Percentiles rank a stretch among this genome's conserved stretches.
Evolutionary conservation across 2,888 invertebrate genomes (phyloP).

Genomic region (Xiphydria camelus): DNA sequence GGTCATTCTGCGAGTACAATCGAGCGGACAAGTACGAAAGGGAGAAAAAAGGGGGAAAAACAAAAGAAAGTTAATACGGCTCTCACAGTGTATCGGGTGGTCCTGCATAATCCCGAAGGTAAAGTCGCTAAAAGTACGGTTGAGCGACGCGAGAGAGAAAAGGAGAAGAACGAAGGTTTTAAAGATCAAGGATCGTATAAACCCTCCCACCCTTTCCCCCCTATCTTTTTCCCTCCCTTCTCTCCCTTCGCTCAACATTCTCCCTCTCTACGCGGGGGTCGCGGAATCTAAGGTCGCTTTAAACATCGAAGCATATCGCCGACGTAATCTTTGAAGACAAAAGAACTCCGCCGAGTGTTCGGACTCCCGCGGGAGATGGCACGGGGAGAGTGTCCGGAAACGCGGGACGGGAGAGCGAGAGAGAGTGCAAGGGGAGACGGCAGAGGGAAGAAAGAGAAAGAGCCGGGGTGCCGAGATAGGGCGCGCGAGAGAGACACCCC

Average conservation of each 20-base stretch:
- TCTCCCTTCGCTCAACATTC: no score
- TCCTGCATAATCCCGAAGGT: neutral
- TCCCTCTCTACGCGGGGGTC: no score
- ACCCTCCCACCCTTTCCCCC: slow-evolving; percentile 11
- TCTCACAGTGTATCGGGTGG: no score
- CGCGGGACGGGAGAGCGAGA: neutral
- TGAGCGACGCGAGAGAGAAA: no score
- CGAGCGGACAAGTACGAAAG: no score
- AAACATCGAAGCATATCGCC: slow-evolving; percentile 40
- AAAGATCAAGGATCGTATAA: no score
- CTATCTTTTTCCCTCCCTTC: neutral
- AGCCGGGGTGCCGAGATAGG: slow-evolving; percentile 4
- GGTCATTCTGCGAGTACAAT: no score
- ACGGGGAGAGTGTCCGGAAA: slow-evolving; percentile 10
- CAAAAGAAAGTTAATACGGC: no score
- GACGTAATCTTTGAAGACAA: slow-evolving; percentile 40
- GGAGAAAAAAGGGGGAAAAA: no score
- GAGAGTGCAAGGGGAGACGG: slow-evolving; percentile 9
- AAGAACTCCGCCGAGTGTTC: slow-evolving; percentile 28
- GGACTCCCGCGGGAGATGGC: slow-evolving; percentile 28
- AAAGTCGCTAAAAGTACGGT: neutral
- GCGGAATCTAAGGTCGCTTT: slow-evolving; percentile 23
- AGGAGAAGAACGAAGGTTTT: no score
- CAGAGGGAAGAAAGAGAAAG: neutral
- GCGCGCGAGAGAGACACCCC: no score